Evolutionary conservation across 2,797 vertebrate genomes (phyloP).

Genomic region (Centropyge bicolor): DNA sequence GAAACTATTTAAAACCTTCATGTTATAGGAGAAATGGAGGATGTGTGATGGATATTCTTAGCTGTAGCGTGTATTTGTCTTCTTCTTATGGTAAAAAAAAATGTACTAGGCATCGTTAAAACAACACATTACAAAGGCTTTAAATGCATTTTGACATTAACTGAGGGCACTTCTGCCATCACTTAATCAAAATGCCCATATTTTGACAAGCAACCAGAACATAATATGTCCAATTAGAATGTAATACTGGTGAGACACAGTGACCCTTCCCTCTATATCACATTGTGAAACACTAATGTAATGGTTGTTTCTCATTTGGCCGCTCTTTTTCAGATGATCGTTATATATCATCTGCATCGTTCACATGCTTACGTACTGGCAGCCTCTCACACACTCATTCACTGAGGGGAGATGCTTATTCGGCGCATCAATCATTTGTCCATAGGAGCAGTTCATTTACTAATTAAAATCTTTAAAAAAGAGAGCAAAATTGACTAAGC

Average conservation of each 20-base stretch:
- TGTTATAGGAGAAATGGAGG: conserved; percentile 12
- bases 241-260: conserved; percentile 75
- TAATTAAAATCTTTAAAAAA: conserved; percentile 94
- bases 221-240: conserved; percentile 82
- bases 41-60: conserved; percentile 27
- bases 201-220: conserved; percentile 81
- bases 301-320: conserved; percentile 80
- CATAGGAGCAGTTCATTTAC: conserved; percentile 93
- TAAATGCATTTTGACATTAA: conserved; percentile 61
- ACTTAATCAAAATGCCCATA: conserved; percentile 70
- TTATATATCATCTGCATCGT: conserved; percentile 77
- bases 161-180: conserved; percentile 58
- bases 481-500: conserved; percentile 90
- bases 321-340: conserved; percentile 70
- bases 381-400: conserved; percentile 63
- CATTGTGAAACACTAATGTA: conserved; percentile 77
- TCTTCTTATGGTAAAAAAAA: background rate
- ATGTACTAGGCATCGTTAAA: conserved; percentile 21
- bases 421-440: conserved; percentile 91
- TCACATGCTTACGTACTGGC: conserved; percentile 72
- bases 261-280: conserved; percentile 73
- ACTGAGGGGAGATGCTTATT: conserved; percentile 76
- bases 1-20: conserved; percentile 29
- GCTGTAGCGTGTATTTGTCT: conserved; percentile 16
- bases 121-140: conserved; percentile 51